These are phyloP conservation scores for Zaprionus tsacasi DNA, from an alignment of 1,140 invertebrate species.

Conservation along the genomic window DNA sequence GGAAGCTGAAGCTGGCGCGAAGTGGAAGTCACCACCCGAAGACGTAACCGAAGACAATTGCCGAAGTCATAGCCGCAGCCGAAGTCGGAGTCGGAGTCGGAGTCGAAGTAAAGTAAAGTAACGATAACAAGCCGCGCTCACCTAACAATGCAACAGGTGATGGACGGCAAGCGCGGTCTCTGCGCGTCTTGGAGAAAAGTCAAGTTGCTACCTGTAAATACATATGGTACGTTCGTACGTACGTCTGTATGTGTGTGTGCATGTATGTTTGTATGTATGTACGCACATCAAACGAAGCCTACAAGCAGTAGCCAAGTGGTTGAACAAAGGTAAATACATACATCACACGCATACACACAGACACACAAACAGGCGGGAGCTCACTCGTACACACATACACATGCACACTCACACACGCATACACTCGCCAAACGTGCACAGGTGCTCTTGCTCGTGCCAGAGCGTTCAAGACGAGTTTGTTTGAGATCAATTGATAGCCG, in stretches of 20 bases:
- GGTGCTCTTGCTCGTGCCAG: slow-evolving; percentile 58
- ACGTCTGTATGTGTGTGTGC: neutral
- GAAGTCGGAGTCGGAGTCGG: neutral
- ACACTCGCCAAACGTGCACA: slow-evolving; percentile 39
- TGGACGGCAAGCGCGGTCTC: slow-evolving; percentile 52
- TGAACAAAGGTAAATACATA: slow-evolving; percentile 4
- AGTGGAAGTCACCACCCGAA: slow-evolving; percentile 2
- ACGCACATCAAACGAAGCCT: slow-evolving; percentile 47
- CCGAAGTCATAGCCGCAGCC: neutral
- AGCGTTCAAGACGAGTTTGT: slow-evolving; percentile 61
- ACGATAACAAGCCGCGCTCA: slow-evolving; percentile 48
- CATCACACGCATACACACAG: slow-evolving; percentile 1
- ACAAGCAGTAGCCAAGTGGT: slow-evolving; percentile 24
- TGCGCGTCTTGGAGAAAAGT: slow-evolving; percentile 55
- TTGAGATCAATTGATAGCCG: slow-evolving; percentile 71
- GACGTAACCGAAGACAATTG: neutral
- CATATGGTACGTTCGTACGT: neutral
- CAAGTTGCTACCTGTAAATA: slow-evolving; percentile 59
- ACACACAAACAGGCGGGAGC: neutral
- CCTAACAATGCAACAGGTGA: slow-evolving; percentile 60
- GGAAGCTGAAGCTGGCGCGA: slow-evolving; percentile 31
- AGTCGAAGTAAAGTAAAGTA: slow-evolving; percentile 18
- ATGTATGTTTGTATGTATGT: slow-evolving; percentile 1
- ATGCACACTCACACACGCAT: neutral
- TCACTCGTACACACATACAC: neutral